Evolutionary conservation across 2,888 invertebrate species (phyloP), one percentile per base, ranked within the genome.

Genomic region (Coelopa pilipes): DNA sequence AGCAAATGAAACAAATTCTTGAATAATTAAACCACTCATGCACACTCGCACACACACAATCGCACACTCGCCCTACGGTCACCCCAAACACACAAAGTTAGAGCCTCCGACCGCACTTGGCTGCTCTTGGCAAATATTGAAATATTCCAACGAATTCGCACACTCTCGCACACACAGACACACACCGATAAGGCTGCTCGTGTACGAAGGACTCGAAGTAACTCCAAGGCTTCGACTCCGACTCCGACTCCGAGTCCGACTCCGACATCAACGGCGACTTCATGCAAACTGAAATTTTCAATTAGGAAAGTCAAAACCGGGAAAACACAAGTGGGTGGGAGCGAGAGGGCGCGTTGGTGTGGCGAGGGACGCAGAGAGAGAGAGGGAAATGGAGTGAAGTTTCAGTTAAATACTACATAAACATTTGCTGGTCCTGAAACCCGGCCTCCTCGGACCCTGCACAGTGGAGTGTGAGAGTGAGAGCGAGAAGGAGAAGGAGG

Each of bases 11-110:
- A n/a, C 53, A n/a, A 53, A 62, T 62, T 62, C 62, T 62, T 62
- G 45, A 62, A 62, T 45, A 62, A 62, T 62, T 62, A 62, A 62
- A 62, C 45, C 62, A 62, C 45, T 62, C 62, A 62, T 13, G 9
- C 60, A 60, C 21, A 60, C 60, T 13, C 11, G 9, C 9, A 55
- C 55, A 55, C 19, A 55, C 9, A 4, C 19, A 57, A n/a, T 17
- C 17, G 21, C 19, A 57, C 19, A 59, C 17, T 1, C 57, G 4
- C 7, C 12, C 21, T n/a, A 17, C 13, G 34, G 4, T 19, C 57
- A 10, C 21, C 17, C 4, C 57, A 59, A 21, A 21, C 12, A 3
- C 17, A 59, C 19, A 59, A 19, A 59, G 21, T 21, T 21, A 21
- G 19, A 59, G 12, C 4, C 21, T 21, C 24, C 57, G 21, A 59